Conservation (phyloP, 2,113 vertebrate species). For the Melospiza georgiana region DNA sequence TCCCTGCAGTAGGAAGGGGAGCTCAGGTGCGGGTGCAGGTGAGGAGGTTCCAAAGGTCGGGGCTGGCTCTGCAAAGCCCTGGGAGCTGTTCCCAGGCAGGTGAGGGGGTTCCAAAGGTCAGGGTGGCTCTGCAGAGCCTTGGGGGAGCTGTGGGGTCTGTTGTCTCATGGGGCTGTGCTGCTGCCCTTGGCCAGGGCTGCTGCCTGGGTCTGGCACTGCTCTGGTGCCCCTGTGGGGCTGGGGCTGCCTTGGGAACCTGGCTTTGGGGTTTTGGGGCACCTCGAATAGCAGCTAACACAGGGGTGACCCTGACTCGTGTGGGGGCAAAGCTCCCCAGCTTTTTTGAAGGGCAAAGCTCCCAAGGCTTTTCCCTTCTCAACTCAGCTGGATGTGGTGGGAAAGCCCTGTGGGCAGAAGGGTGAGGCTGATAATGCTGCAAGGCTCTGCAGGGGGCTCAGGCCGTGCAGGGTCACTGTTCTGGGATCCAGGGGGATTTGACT, state of each 20-base stretch:
- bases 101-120: too few species aligned
- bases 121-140: too few species aligned
- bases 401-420: neutral
- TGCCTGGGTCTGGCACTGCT: neutral
- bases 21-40: neutral
- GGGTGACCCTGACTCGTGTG: neutral
- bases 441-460: neutral
- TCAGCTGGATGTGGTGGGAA: neutral
- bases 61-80: too few species aligned
- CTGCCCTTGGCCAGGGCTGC: neutral
- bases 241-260: neutral
- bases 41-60: too few species aligned
- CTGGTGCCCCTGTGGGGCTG: neutral
- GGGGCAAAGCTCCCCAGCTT: neutral
- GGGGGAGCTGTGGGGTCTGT: too few species aligned
- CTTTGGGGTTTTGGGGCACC: neutral
- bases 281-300: neutral
- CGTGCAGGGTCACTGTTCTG: neutral
- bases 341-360: too few species aligned
- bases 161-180: neutral
- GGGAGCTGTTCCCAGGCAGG: neutral
- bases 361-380: too few species aligned
- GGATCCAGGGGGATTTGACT: neutral
- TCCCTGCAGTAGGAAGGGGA: neutral
- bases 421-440: neutral